Conservation (phyloP, 2,797 vertebrate species). For the Sciurus vulgaris region DNA sequence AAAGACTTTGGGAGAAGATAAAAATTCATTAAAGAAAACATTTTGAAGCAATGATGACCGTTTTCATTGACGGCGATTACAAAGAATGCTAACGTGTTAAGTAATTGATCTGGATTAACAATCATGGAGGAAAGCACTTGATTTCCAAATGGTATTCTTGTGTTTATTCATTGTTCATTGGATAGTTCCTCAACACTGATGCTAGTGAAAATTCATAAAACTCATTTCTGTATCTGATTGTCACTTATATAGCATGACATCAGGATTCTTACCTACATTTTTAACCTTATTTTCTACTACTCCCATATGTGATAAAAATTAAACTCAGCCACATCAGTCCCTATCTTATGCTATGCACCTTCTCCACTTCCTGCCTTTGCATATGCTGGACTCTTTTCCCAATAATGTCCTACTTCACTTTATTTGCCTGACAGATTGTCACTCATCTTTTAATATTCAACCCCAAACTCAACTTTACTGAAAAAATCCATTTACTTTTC, state of each 20-base stretch:
- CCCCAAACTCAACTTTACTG: not conserved
- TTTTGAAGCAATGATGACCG: not conserved
- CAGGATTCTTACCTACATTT: not conserved
- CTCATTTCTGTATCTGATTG: not conserved
- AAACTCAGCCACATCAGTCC: not conserved
- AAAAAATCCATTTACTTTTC: not conserved
- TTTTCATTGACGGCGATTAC: not conserved
- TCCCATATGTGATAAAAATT: not conserved
- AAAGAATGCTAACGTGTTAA: not conserved
- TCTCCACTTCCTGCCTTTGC: not conserved
- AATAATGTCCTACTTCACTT: not conserved
- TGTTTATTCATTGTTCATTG: not conserved
- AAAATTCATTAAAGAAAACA: not conserved
- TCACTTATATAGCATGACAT: not conserved
- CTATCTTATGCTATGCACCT: not conserved
- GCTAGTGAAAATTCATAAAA: not conserved
- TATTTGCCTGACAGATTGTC: not conserved
- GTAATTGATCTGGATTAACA: not conserved
- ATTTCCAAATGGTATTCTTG: too few relatives aligned
- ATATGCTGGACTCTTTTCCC: not conserved
- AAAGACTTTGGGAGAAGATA: not conserved
- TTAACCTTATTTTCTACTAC: not conserved
- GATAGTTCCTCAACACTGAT: not conserved
- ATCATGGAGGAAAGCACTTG: not conserved
- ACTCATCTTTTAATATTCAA: conserved; percentile 8